A percentile compares a stretch with the other conserved stretches of the same genome.
Evolutionary conservation across 2,888 invertebrate genomes (phyloP).

Genomic region (Cantharis lateralis): DNA sequence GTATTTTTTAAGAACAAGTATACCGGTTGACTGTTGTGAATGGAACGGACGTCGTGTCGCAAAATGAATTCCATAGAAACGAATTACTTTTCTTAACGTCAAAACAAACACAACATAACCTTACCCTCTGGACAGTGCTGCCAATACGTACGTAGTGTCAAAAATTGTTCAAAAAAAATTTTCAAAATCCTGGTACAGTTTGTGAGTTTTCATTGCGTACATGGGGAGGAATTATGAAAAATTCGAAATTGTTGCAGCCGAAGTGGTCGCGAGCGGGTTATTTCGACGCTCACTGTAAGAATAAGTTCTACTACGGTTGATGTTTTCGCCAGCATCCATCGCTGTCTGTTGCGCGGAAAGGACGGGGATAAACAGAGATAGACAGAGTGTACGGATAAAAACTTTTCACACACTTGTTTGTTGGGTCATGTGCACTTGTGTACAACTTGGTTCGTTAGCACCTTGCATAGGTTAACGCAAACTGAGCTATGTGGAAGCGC

Average conservation of each 20-base stretch:
- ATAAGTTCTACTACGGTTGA: background rate
- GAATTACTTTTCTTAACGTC: background rate
- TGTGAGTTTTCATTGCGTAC: background rate
- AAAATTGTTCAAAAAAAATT: background rate
- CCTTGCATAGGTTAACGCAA: background rate
- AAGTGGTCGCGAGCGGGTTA: background rate
- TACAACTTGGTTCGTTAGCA: conserved; percentile 18
- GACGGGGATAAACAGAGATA: background rate
- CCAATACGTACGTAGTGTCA: background rate
- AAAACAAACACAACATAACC: background rate
- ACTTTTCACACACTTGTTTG: conserved; percentile 1
- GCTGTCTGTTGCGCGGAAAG: background rate
- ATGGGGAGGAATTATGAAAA: background rate
- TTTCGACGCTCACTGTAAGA: background rate
- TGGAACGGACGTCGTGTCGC: conserved; percentile 44
- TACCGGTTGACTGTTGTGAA: conserved; percentile 53
- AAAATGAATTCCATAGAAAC: background rate
- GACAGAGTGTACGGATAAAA: background rate
- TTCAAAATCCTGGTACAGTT: background rate
- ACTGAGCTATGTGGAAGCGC: background rate
- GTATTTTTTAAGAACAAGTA: conserved; percentile 67
- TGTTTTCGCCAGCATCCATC: background rate
- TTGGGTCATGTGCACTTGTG: conserved; percentile 18
- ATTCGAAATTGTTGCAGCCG: background rate
- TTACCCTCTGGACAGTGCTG: background rate